Evolutionary conservation across 2,797 vertebrate species (phyloP), one percentile per base, ranked within the genome.

Genomic region (Vespertilio murinus): DNA sequence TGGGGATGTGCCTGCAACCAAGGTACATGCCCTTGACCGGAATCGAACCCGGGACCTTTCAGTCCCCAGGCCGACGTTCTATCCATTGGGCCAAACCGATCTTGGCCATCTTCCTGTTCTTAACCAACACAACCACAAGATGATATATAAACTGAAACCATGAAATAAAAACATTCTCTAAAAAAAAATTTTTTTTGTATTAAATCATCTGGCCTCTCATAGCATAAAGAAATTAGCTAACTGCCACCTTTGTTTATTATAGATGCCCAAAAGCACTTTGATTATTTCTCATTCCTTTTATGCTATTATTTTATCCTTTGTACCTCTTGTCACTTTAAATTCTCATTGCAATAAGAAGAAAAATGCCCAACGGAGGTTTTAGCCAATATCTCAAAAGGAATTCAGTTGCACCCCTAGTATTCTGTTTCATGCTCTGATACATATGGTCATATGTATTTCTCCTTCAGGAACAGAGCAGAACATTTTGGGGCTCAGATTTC

Each of bases 131-230:
- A 96, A 90, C 59, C 8, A 82, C 3, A 88, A 88, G 4, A 83
- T 14, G 71, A 93, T 30, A 80, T 4, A 89, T 11, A 93, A 88
- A 90, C 17, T 16, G 8, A 94, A 95, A 61, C 23, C 11, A 90
- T 71, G 14, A 95, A 91, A 90, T 42, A 73, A 93, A 86, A 93
- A 85, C 42, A 61, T 75, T 84, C 38, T 75, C 79, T 52, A 52
- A 75, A 73, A 59, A 84, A 5, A 40, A 54, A 82, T 54, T 67
- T 47, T 28, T 2, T 88, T 69, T 65, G 2, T 45, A 75, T 75
- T 64, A 90, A 78, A 94, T 87, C 54, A 69, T 45, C 64, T 22
- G 45, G 22, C 4, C 33, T 52, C 52, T 80, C 54, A 82, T 0
- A 90, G 17, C 16, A 28, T 79, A 90, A 84, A 90, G 61, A 75